These are phyloP conservation scores for Tetramorium bicarinatum DNA, from an alignment of 2,888 invertebrate genomes.

Conservation along the genomic window DNA sequence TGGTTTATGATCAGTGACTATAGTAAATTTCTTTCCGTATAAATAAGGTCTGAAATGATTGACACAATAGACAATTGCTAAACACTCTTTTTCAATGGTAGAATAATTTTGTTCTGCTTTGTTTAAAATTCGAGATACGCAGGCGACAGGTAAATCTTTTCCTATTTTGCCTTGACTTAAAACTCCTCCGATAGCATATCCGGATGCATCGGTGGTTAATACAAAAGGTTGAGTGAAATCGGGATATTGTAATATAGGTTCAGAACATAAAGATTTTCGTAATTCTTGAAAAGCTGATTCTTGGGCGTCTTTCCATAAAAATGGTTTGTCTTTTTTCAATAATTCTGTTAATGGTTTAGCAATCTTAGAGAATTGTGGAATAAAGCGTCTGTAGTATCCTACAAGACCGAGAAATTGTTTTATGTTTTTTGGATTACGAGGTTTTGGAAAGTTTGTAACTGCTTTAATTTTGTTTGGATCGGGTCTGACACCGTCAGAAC, in stretches of 20 bases:
- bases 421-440: conserved; percentile 63
- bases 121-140: too few relatives aligned
- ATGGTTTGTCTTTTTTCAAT: conserved; percentile 68
- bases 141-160: too few relatives aligned
- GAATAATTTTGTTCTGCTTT: too few relatives aligned
- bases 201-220: too few relatives aligned
- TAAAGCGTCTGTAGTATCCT: conserved; percentile 81
- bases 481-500: conserved; percentile 71
- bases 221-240: background rate
- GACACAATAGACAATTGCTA: background rate
- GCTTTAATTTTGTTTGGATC: conserved; percentile 59
- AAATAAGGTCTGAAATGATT: too few relatives aligned
- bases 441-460: conserved; percentile 48
- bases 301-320: conserved; percentile 61
- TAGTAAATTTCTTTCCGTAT: too few relatives aligned
- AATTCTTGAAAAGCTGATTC: background rate
- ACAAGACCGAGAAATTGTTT: conserved; percentile 76
- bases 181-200: too few relatives aligned
- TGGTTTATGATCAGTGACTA: too few relatives aligned
- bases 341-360: conserved; percentile 75
- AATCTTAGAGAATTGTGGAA: conserved; percentile 56
- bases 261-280: background rate
- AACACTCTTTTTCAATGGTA: too few relatives aligned
- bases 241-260: background rate
- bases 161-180: too few relatives aligned